Percentiles rank a stretch among this genome's conserved stretches.
These are phyloP conservation scores for Drosophila emarginata DNA, from an alignment of 2,888 invertebrate genomes.

Conservation along the genomic window DNA sequence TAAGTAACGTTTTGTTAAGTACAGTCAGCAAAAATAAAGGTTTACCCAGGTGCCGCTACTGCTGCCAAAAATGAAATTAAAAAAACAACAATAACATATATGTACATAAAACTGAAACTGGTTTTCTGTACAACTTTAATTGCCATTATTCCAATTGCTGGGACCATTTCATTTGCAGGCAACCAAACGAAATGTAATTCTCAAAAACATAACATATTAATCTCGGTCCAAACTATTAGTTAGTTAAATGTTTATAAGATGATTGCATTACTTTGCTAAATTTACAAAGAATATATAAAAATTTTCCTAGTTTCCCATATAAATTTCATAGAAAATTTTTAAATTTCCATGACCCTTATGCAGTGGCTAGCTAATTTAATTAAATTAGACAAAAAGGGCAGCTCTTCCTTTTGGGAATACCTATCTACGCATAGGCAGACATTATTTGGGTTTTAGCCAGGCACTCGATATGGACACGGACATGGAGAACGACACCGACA, in stretches of 20 bases:
- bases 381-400: conserved; percentile 40
- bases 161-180: conserved; percentile 27
- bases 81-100: conserved; percentile 3
- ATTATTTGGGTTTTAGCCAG: conserved; percentile 78
- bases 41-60: conserved; percentile 36
- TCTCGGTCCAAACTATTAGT: conserved; percentile 22
- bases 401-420: conserved; percentile 26
- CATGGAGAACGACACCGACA: too few species aligned
- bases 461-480: conserved; percentile 50
- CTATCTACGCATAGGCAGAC: conserved; percentile 36
- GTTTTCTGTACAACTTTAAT: conserved; percentile 71
- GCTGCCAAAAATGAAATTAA: conserved; percentile 62
- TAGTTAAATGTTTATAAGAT: conserved; percentile 45
- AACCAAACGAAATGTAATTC: conserved; percentile 32
- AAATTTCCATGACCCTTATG: conserved; percentile 15
- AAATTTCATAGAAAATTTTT: conserved; percentile 16
- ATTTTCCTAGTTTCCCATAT: neutral
- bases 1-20: conserved; percentile 39
- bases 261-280: conserved; percentile 36
- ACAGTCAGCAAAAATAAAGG: conserved; percentile 47
- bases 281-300: conserved; percentile 18
- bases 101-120: conserved; percentile 53
- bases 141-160: conserved; percentile 69
- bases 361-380: conserved; percentile 49
- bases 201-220: conserved; percentile 24